Conservation (phyloP, 2,797 vertebrate genomes). For the Kryptopterus vitreolus region DNA sequence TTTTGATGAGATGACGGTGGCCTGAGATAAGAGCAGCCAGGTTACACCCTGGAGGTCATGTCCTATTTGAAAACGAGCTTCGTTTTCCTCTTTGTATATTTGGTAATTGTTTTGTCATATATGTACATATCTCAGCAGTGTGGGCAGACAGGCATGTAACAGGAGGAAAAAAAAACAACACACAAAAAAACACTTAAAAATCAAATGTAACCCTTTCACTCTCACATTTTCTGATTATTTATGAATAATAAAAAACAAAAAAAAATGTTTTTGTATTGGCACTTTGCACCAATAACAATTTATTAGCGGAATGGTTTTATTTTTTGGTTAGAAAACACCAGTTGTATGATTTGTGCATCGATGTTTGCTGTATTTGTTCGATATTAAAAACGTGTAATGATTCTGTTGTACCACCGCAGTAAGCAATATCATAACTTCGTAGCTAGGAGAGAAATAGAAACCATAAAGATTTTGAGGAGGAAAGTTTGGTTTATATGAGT, state of each 20-base stretch:
- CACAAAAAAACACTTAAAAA: constrained; percentile 32
- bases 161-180: constrained; percentile 68
- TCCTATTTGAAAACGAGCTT: constrained; percentile 71
- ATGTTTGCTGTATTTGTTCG: constrained; percentile 97
- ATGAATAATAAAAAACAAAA: constrained; percentile 52
- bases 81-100: constrained; percentile 97
- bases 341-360: constrained; percentile 89
- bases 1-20: constrained; percentile 60
- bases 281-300: constrained; percentile 99
- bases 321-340: constrained; percentile 65
- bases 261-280: constrained; percentile 91
- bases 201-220: constrained; percentile 83
- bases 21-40: constrained; percentile 57
- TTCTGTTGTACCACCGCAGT: constrained; percentile 94
- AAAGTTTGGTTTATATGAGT: constrained; percentile 69
- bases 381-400: constrained; percentile 85
- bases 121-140: constrained; percentile 98
- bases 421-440: constrained; percentile 99
- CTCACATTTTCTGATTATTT: constrained; percentile 87
- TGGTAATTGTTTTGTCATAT: constrained; percentile 99
- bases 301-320: constrained; percentile 84
- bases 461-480: constrained; percentile 51
- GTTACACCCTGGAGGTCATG: constrained; percentile 57
- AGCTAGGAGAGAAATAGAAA: constrained; percentile 70
- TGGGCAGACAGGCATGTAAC: constrained; percentile 88